Conservation (phyloP, 2,797 vertebrate genomes). For the Platalea minor region DNA sequence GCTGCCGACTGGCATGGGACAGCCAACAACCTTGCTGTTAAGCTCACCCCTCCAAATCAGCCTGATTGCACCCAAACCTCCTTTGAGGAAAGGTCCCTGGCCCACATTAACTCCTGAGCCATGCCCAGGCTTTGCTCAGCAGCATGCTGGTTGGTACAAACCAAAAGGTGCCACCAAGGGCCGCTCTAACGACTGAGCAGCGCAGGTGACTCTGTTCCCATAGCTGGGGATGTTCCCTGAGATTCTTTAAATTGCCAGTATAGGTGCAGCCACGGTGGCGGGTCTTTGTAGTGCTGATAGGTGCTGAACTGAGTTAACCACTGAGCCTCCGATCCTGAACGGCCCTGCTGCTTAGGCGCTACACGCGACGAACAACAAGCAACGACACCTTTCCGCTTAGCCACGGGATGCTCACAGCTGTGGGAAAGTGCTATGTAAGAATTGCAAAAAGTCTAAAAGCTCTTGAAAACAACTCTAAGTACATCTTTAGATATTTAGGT, state of each 20-base stretch:
- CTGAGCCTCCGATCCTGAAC: not conserved
- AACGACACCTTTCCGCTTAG: not conserved
- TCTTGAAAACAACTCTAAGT: not conserved
- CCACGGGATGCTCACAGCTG: not conserved
- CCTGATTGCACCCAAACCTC: not conserved
- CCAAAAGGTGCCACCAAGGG: not conserved
- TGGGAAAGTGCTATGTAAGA: not conserved
- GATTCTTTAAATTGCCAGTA: not conserved
- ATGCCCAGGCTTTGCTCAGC: not conserved
- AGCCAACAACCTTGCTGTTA: not conserved
- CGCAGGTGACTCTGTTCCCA: not conserved
- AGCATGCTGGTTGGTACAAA: not conserved
- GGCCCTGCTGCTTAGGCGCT: not conserved
- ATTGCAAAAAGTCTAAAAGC: not conserved
- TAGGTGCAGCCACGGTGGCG: accelerated
- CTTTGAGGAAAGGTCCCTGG: not conserved
- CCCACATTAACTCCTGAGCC: not conserved
- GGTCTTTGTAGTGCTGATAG: not conserved
- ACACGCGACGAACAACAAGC: accelerated
- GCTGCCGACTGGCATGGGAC: not conserved
- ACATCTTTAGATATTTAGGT: not conserved
- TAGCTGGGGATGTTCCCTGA: not conserved
- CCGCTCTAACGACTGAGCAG: accelerated
- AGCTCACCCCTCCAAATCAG: not conserved
- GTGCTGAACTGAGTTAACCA: not conserved